Conservation (phyloP, 2,113 vertebrate species). For the Argyrosomus japonicus region DNA sequence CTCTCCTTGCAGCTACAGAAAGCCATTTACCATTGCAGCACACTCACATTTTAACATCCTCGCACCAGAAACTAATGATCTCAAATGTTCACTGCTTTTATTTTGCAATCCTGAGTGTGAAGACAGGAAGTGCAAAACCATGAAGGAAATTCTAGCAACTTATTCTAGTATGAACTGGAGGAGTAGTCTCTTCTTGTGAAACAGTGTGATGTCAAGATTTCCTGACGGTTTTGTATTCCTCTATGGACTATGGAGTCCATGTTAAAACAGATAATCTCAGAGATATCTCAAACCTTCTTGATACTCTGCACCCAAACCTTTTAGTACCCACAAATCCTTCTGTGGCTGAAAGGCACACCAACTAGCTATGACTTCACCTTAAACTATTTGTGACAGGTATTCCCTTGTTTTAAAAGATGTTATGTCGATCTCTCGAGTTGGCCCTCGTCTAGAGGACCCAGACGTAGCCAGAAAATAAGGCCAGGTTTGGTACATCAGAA, state of each 20-base stretch:
- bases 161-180: slow-evolving; percentile 3
- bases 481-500: neutral
- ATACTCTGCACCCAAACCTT: neutral
- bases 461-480: slow-evolving; percentile 2
- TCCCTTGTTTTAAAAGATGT: neutral
- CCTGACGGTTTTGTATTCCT: neutral
- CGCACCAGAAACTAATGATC: slow-evolving; percentile 1
- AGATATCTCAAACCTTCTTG: neutral
- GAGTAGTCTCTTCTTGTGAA: neutral
- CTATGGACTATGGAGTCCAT: neutral
- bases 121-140: neutral
- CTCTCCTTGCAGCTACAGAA: slow-evolving; percentile 64
- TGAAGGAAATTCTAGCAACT: neutral
- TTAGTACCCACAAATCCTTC: neutral
- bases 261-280: neutral
- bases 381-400: neutral
- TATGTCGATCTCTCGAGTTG: too few relatives aligned
- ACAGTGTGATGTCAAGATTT: neutral
- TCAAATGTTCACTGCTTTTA: slow-evolving; percentile 12
- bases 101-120: slow-evolving; percentile 9
- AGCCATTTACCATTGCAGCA: slow-evolving; percentile 31
- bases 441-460: too few relatives aligned
- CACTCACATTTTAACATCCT: slow-evolving; percentile 32
- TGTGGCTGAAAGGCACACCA: neutral
- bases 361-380: neutral